These are phyloP conservation scores for Neuroscelio doddi DNA, from an alignment of 2,888 invertebrate genomes.

Conservation along the genomic window DNA sequence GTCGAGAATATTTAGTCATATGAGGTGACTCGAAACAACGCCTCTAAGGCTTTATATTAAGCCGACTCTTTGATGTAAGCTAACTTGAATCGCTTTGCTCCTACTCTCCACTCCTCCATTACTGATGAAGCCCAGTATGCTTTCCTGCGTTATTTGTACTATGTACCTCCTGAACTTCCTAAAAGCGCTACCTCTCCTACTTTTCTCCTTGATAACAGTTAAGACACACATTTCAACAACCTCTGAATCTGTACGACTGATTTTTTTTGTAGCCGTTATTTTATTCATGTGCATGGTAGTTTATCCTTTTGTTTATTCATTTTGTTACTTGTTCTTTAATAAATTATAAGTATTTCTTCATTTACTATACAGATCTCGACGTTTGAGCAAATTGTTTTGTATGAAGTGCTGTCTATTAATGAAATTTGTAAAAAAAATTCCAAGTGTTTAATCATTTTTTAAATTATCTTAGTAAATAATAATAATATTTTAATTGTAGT, in stretches of 20 bases:
- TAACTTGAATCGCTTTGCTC: constrained; percentile 66
- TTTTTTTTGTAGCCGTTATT: neutral
- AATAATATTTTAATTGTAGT: no score
- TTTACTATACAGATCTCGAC: no score
- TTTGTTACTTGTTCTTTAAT: no score
- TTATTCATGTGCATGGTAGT: no score
- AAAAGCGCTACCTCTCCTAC: constrained; percentile 24
- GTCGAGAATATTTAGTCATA: constrained; percentile 71
- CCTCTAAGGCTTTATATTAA: constrained; percentile 77
- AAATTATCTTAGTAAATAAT: no score
- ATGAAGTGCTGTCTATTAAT: no score
- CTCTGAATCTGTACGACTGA: no score
- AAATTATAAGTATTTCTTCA: no score
- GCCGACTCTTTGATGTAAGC: constrained; percentile 71
- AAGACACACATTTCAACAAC: neutral
- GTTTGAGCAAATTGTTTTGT: no score
- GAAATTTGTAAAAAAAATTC: no score
- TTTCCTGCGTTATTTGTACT: constrained; percentile 28
- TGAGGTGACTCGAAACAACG: constrained; percentile 75
- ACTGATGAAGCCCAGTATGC: constrained; percentile 29
- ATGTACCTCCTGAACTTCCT: constrained; percentile 36
- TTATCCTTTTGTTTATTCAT: no score
- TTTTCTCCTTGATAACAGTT: constrained; percentile 7
- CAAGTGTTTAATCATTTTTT: no score
- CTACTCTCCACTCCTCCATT: constrained; percentile 48